Conservation (phyloP, 2,888 invertebrate species). For the Lordiphosa fenestrarum region DNA sequence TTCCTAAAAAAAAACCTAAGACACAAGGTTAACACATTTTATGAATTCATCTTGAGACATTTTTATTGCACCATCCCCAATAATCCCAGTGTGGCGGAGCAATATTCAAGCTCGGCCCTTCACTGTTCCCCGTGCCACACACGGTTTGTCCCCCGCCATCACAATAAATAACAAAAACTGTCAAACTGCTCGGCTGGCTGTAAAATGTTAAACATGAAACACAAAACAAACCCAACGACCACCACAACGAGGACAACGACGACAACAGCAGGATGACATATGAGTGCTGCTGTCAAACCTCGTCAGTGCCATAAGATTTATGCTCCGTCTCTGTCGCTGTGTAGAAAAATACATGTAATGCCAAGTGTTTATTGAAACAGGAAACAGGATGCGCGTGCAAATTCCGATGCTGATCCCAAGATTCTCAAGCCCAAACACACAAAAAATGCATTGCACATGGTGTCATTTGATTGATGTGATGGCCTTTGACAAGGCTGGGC, state of each 20-base stretch:
- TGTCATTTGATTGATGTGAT: constrained; percentile 42
- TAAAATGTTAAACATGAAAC: constrained; percentile 41
- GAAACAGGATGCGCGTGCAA: constrained; percentile 2
- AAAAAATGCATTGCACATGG: constrained; percentile 16
- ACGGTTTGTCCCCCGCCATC: neutral
- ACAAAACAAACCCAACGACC: constrained; percentile 24
- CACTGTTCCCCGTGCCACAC: no score
- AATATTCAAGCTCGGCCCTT: no score
- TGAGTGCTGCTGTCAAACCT: constrained; percentile 40
- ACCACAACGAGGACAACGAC: constrained; percentile 16
- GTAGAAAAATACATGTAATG: constrained; percentile 4
- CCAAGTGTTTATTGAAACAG: constrained; percentile 15
- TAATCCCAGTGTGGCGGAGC: no score
- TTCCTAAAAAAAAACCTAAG: no score
- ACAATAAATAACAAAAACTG: constrained; percentile 43
- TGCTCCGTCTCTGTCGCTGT: constrained; percentile 14
- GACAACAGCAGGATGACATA: constrained; percentile 28
- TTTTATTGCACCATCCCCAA: no score
- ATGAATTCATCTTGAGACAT: no score
- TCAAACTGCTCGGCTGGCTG: constrained; percentile 39
- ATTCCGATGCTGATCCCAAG: neutral
- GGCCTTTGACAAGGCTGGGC: constrained; percentile 25
- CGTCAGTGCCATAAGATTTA: constrained; percentile 36
- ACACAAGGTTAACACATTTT: no score
- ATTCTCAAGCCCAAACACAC: neutral